These are phyloP conservation scores for Selenia dentaria DNA, from an alignment of 2,888 invertebrate species.

Conservation along the genomic window DNA sequence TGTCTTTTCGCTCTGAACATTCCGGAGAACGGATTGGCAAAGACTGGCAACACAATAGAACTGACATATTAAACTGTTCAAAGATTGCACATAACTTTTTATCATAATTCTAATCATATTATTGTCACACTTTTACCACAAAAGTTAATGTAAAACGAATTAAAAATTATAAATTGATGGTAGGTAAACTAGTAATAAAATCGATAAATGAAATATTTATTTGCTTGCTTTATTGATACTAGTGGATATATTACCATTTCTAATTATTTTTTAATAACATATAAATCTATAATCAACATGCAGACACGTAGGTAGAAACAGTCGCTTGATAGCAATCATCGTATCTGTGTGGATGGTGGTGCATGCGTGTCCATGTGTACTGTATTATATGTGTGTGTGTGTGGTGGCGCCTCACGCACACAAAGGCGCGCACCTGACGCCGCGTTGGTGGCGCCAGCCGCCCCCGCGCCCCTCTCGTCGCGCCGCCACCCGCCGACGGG, in stretches of 20 bases:
- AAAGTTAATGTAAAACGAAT: too few species aligned
- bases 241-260: too few species aligned
- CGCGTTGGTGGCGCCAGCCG: conserved; percentile 75
- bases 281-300: conserved; percentile 8
- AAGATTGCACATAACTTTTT: too few species aligned
- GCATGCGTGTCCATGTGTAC: conserved; percentile 32
- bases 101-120: too few species aligned
- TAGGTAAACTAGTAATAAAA: too few species aligned
- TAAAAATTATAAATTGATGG: too few species aligned
- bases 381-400: conserved; percentile 22
- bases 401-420: conserved; percentile 79
- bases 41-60: conserved; percentile 38
- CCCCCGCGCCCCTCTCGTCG: conserved; percentile 39
- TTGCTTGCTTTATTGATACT: too few species aligned
- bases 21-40: conserved; percentile 59
- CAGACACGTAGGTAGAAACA: conserved; percentile 21
- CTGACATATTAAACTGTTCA: conserved; percentile 2
- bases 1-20: conserved; percentile 73
- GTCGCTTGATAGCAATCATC: conserved; percentile 18
- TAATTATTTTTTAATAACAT: conserved; percentile 9
- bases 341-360: conserved; percentile 39
- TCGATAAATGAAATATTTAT: too few species aligned
- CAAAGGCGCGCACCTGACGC: conserved; percentile 79
- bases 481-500: conserved; percentile 38
- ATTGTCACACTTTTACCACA: too few species aligned